Evolutionary conservation across 53 echinoderm and acorn worm genomes (phyloP).

Genomic region (Holothuria leucospilota): DNA sequence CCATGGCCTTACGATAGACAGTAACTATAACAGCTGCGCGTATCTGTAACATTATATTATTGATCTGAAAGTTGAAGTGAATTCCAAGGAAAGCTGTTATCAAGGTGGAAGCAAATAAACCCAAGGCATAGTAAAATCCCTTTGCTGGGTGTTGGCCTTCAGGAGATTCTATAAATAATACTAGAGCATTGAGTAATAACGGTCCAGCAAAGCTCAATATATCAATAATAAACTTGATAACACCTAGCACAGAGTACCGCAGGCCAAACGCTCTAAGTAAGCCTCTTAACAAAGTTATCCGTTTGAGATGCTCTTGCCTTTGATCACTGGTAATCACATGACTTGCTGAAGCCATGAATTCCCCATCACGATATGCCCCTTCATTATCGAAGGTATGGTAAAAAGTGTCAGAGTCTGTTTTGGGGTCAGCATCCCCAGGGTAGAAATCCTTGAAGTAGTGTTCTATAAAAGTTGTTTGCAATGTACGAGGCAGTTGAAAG

Average conservation of each 20-base stretch:
- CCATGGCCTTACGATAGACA: slow-evolving; percentile 84
- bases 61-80: slow-evolving; percentile 93
- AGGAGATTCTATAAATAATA: slow-evolving; percentile 83
- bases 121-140: slow-evolving; percentile 91
- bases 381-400: slow-evolving; percentile 18
- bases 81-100: slow-evolving; percentile 74
- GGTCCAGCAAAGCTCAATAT: slow-evolving; percentile 87
- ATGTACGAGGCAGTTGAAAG: slow-evolving; percentile 78
- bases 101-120: slow-evolving; percentile 81
- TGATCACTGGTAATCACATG: slow-evolving; percentile 32
- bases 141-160: slow-evolving; percentile 54
- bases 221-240: slow-evolving; percentile 82
- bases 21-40: slow-evolving; percentile 88
- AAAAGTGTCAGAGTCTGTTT: slow-evolving; percentile 38
- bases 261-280: slow-evolving; percentile 81
- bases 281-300: slow-evolving; percentile 68
- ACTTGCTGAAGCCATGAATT: slow-evolving; percentile 45
- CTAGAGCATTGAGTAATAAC: slow-evolving; percentile 83
- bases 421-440: slow-evolving; percentile 53
- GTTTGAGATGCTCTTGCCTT: slow-evolving; percentile 9
- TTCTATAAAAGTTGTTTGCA: slow-evolving; percentile 72
- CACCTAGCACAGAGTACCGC: slow-evolving; percentile 81
- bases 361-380: not conserved
- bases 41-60: slow-evolving; percentile 77
- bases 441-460: slow-evolving; percentile 62